These are phyloP conservation scores for Lasioglossum marginatum DNA, from an alignment of 2,888 invertebrate species.

Conservation along the genomic window DNA sequence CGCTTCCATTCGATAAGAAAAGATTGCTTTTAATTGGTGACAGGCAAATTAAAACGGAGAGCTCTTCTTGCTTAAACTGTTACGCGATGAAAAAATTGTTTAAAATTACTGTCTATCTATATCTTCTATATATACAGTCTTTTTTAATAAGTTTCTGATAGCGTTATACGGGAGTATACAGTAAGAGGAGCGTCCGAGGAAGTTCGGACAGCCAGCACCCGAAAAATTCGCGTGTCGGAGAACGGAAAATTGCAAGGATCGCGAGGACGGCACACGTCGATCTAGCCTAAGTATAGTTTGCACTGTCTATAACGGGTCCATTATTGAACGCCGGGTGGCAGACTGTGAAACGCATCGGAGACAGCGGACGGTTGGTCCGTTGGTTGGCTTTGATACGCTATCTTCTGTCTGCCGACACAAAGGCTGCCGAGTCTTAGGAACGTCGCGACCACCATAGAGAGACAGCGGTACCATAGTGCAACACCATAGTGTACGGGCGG, in stretches of 20 bases:
- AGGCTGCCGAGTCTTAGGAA: background rate
- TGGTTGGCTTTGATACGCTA: background rate
- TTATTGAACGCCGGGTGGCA: constrained; percentile 33
- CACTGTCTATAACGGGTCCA: constrained; percentile 33
- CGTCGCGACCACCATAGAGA: background rate
- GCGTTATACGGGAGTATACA: too few species aligned
- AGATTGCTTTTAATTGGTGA: too few species aligned
- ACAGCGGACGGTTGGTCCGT: constrained; percentile 7
- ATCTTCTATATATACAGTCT: too few species aligned
- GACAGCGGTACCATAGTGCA: background rate
- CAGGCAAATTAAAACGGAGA: too few species aligned
- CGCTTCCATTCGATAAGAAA: too few species aligned
- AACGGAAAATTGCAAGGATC: constrained; percentile 10
- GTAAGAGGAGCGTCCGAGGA: too few species aligned
- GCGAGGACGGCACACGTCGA: constrained; percentile 41
- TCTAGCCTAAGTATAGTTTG: constrained; percentile 47
- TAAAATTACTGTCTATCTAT: too few species aligned
- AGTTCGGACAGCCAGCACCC: too few species aligned
- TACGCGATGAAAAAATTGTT: too few species aligned
- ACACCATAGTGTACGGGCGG: background rate
- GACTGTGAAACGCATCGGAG: constrained; percentile 34
- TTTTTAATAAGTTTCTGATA: too few species aligned
- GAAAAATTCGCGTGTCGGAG: too few species aligned
- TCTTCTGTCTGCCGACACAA: background rate
- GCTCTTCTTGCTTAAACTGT: too few species aligned